Evolutionary conservation across 2,797 vertebrate species (phyloP).

Genomic region (Tapirus indicus): DNA sequence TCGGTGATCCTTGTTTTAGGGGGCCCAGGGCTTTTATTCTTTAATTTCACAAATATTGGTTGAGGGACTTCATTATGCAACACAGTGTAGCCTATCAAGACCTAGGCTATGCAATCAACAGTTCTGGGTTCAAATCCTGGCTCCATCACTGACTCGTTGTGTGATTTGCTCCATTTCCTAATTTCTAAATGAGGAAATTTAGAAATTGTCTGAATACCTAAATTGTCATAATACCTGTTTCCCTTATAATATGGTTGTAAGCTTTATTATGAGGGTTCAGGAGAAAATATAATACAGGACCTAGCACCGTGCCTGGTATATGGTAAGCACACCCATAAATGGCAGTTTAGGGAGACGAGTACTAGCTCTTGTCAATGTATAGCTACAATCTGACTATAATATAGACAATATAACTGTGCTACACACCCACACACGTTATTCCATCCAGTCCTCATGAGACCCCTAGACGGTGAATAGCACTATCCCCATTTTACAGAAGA

Average conservation of each 20-base stretch:
- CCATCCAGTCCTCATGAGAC: background rate
- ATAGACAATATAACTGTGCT: background rate
- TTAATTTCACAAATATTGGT: background rate
- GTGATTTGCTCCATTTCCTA: background rate
- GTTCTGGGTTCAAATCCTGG: background rate
- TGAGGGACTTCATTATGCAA: background rate
- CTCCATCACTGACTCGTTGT: background rate
- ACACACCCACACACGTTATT: background rate
- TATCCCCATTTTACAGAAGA: background rate
- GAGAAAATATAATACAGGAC: background rate
- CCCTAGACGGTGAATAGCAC: background rate
- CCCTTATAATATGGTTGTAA: background rate
- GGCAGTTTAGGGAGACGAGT: background rate
- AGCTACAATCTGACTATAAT: background rate
- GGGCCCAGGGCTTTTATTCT: background rate
- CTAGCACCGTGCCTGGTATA: background rate
- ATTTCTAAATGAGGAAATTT: background rate
- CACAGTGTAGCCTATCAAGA: background rate
- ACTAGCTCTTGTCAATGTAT: no score
- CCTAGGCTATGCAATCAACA: background rate
- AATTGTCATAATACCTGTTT: background rate
- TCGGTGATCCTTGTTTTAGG: background rate
- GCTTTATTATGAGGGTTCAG: background rate
- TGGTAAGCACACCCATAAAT: background rate
- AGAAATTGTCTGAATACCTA: background rate